Evolutionary conservation across 2,113 vertebrate species (phyloP), one percentile per base, ranked within the genome.

Genomic region (Felis catus): DNA sequence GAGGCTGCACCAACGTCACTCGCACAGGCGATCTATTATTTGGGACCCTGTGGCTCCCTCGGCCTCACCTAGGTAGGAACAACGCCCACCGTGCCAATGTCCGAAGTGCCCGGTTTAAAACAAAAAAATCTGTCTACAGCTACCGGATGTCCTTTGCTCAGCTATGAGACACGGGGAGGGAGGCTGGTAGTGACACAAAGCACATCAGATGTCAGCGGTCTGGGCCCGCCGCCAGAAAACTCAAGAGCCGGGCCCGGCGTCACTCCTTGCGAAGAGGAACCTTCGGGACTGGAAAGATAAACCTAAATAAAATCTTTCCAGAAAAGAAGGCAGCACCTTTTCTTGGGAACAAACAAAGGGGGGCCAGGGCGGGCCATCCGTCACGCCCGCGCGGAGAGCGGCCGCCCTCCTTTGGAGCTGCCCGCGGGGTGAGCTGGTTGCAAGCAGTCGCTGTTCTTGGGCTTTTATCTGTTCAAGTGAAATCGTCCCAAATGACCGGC

Each of bases 401-500:
- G 89, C 81, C 1, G 4, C 18, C 82, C 81, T 81, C 48, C 76
- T 66, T 4, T 5, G 48, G 89, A 7, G 3, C 16, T 11, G 41
- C 83, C n/a, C 19, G 85, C 2, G 9, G 92, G 31, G 21, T 8
- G 12, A 87, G 84, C 80, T 16, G 79, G 41, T 41, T 55, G 61
- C n/a, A n/a, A 51, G 76, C 4, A 5, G 48, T 83, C 2, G 0
- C 27, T 91, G 79, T 70, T 70, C 87, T 81, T 96, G 79, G 95
- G 94, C 84, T 97, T 97, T 96, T 96, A 96, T 85, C 89, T 92
- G 55, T 96, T 85, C 70, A 83, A 73, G 94, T 18, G 70, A 89
- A 97, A 96, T 21, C 81, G 96, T 92, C 97, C 92, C 95, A 94
- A 89, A 98, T 92, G 97, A 87, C 96, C 31, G 4, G 89, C 81